phyloP scores from a whole-genome alignment of 1,140 invertebrate species.

The Cephus cinctus region DNA sequence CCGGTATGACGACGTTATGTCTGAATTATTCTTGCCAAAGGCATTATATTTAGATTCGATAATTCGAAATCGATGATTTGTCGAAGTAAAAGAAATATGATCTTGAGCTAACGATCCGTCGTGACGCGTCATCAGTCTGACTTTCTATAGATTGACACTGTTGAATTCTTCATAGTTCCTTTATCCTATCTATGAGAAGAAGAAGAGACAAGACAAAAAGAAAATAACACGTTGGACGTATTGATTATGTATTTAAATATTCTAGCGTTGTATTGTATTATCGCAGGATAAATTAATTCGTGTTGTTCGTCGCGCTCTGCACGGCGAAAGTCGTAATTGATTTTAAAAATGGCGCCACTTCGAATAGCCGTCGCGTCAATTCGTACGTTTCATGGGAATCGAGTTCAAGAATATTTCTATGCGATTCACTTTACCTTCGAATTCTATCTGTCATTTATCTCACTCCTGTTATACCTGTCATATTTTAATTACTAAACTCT shows the following conservation, averaged over 20 bases:
- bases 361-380: too few species aligned
- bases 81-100: too few species aligned
- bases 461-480: too few species aligned
- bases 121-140: background rate
- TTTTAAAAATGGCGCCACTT: too few species aligned
- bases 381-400: too few species aligned
- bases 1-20: too few species aligned
- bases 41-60: too few species aligned
- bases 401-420: constrained; percentile 1
- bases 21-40: too few species aligned
- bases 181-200: constrained; percentile 27
- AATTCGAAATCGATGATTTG: too few species aligned
- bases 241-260: constrained; percentile 23
- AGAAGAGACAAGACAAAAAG: constrained; percentile 3
- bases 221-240: constrained; percentile 19
- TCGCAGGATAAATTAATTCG: constrained; percentile 15
- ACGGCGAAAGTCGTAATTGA: too few species aligned
- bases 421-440: constrained; percentile 5
- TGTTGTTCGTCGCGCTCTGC: constrained; percentile 11
- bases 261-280: constrained; percentile 20
- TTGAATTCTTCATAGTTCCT: constrained; percentile 34
- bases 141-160: constrained; percentile 19
- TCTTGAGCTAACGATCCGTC: too few species aligned
- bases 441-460: background rate
- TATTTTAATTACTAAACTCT: too few species aligned